Evolutionary conservation across 2,888 invertebrate genomes (phyloP), one percentile per base, ranked within the genome.

Genomic region (Drosophila subquinaria): DNA sequence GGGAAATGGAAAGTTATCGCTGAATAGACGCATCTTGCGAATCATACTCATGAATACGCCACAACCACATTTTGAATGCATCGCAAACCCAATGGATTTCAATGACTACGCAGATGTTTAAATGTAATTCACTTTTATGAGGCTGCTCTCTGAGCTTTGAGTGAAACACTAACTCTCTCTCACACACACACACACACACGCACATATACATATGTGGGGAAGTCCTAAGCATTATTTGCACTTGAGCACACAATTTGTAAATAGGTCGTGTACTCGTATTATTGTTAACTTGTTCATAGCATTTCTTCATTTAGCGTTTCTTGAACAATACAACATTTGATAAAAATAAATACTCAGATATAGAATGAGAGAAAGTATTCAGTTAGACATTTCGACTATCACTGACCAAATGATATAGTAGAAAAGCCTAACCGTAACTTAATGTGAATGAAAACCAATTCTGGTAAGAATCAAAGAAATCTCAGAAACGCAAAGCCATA

Each of bases 191-290:
- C 10, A 15, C 10, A 13, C 36, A 48, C 30, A 62, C 20, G 56
- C 57, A 55, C 35, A 36, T n/a, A 23, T n/a, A 59, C 40, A 55
- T 27, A 27, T 15, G n/a, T 35, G 3, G 11, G 45, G 23, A 42
- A 11, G 27, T 38, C 60, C 43, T 36, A 48, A 63, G 57, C 64
- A 68, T 69, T 69, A 52, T 60, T 75, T 81, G 45, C 69, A 81
- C 77, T 71, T 51, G 75, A 74, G 69, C 59, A 72, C 59, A 79
- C 79, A 75, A 61, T 77, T 74, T 79, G 57, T 45, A 72, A 71
- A 73, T 72, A 83, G 71, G 52, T 56, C 11, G 17, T 48, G 13
- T 27, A 43, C 20, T 55, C 27, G 4, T 36, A 42, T 67, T 36
- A 30, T 36, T 60, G 35, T 48, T 30, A 67, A 38, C 13, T 36